Percentiles rank a stretch among this genome's conserved stretches.
These are phyloP conservation scores for Gymnoscopelus braueri DNA, from an alignment of 2,797 vertebrate genomes.

Conservation along the genomic window DNA sequence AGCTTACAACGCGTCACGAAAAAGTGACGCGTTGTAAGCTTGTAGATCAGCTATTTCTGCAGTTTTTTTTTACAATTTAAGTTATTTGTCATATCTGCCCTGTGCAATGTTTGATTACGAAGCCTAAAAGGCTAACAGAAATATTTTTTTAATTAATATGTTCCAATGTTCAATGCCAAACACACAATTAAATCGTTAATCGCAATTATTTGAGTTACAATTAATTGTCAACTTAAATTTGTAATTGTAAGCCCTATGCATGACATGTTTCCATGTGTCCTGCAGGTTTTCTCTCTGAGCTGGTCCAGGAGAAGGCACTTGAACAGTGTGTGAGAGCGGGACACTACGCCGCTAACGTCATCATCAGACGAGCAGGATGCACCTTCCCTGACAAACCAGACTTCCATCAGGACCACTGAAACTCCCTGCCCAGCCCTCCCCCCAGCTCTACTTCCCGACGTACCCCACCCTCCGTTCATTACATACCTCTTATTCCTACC, in stretches of 20 bases:
- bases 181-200: too few relatives aligned
- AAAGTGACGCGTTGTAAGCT: constrained; percentile 5
- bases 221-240: too few relatives aligned
- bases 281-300: constrained; percentile 93
- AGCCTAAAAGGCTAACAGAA: too few relatives aligned
- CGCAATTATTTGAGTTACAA: too few relatives aligned
- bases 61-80: too few relatives aligned
- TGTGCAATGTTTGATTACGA: too few relatives aligned
- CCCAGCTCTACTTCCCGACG: not conserved
- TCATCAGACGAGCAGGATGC: constrained; percentile 91
- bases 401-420: constrained; percentile 84
- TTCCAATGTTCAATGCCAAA: too few relatives aligned
- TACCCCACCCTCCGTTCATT: not conserved
- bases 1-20: too few relatives aligned
- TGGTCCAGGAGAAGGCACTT: constrained; percentile 89
- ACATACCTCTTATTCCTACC: not conserved
- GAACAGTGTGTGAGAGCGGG: constrained; percentile 91
- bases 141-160: too few relatives aligned
- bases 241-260: too few relatives aligned
- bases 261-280: not conserved
- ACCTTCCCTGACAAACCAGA: constrained; percentile 96
- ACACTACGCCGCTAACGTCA: constrained; percentile 94
- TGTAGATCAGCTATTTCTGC: not conserved
- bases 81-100: too few relatives aligned
- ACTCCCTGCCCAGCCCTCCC: not conserved